Conservation (phyloP, 2,888 invertebrate species). For the Cheilosia soror region DNA sequence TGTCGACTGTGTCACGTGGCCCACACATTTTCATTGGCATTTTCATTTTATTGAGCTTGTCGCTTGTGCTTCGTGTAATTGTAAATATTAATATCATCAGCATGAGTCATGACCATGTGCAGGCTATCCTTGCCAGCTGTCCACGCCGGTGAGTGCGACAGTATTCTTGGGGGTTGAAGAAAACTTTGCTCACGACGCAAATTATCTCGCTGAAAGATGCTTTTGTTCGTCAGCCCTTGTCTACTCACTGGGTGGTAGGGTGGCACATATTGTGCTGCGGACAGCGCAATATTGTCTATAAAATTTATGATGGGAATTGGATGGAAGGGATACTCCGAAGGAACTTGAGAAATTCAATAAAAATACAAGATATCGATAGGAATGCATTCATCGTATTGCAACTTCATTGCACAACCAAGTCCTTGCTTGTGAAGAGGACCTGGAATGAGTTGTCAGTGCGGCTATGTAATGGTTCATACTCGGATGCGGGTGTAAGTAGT, state of each 20-base stretch:
- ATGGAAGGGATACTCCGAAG: not conserved
- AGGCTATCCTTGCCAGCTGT: not conserved
- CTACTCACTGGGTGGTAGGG: no score
- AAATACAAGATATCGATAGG: not conserved
- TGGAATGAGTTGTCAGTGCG: not conserved
- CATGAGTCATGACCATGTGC: not conserved
- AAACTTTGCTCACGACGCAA: not conserved
- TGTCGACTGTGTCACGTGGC: not conserved
- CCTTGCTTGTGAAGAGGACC: not conserved
- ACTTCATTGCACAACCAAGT: not conserved
- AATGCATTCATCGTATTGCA: constrained; percentile 27
- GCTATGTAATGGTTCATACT: not conserved
- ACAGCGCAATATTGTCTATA: not conserved
- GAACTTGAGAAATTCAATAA: constrained; percentile 19
- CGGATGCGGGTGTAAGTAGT: not conserved
- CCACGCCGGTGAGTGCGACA: not conserved
- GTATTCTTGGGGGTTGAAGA: not conserved
- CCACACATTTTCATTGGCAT: not conserved
- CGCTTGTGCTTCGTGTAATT: not conserved
- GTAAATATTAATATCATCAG: not conserved
- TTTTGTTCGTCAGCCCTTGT: not conserved
- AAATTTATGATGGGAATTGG: not conserved
- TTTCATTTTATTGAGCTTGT: not conserved
- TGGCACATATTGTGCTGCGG: not conserved
- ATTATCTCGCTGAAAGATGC: not conserved